These are phyloP conservation scores for Agriopis marginaria DNA, from an alignment of 2,888 invertebrate species.

Conservation along the genomic window DNA sequence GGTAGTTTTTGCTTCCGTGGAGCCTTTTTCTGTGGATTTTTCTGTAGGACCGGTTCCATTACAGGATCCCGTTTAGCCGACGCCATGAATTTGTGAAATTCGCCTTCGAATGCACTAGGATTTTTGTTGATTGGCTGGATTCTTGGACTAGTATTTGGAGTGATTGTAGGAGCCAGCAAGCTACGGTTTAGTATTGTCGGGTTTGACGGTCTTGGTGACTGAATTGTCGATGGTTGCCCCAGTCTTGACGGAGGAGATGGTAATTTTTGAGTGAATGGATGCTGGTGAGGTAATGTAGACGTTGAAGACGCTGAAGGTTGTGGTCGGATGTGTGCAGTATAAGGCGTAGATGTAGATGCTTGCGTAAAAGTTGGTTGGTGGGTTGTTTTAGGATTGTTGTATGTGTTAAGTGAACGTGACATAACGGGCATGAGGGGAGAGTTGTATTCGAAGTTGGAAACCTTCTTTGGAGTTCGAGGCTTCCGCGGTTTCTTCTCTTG, in stretches of 20 bases:
- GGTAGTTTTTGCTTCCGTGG: not conserved
- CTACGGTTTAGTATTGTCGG: not conserved
- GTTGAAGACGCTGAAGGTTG: constrained; percentile 30
- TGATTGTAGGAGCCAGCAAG: constrained; percentile 43
- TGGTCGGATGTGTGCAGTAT: constrained; percentile 33
- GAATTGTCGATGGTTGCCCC: constrained; percentile 15
- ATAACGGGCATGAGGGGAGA: constrained; percentile 69
- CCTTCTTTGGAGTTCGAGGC: constrained; percentile 68
- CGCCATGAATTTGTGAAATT: constrained; percentile 77
- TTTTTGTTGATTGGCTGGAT: constrained; percentile 72
- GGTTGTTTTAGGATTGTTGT: constrained; percentile 35
- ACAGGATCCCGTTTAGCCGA: constrained; percentile 16
- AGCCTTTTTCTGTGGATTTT: constrained; percentile 27
- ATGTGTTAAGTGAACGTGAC: constrained; percentile 51
- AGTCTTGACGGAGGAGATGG: not conserved
- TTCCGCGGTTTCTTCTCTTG: constrained; percentile 72
- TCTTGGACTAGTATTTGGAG: constrained; percentile 42
- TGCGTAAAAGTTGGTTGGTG: constrained; percentile 30
- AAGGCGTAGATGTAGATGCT: constrained; percentile 32
- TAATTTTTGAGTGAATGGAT: constrained; percentile 15
- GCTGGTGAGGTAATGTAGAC: constrained; percentile 25
- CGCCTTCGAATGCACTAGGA: constrained; percentile 76
- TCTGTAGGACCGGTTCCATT: constrained; percentile 16
- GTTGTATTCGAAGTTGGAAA: constrained; percentile 60
- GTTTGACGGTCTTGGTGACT: not conserved